A percentile compares a stretch with the other conserved stretches of the same genome.
Evolutionary conservation across 2,888 invertebrate genomes (phyloP).

Genomic region (Melipona beecheii): DNA sequence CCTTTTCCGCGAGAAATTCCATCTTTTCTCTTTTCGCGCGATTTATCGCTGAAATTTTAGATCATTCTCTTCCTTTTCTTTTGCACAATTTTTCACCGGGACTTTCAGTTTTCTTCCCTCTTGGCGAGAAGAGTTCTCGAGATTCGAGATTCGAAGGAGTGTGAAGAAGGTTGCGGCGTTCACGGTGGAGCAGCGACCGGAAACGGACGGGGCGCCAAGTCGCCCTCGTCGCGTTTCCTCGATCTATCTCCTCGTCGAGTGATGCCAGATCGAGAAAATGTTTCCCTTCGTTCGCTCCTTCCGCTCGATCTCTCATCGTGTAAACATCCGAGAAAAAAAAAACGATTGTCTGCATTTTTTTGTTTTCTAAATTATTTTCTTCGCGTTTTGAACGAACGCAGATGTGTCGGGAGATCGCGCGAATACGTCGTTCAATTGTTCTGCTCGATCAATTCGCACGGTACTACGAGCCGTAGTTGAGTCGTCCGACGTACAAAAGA

Average conservation of each 20-base stretch:
- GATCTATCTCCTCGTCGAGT: constrained; percentile 41
- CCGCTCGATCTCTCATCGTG: not conserved
- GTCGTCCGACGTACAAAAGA: constrained; percentile 36
- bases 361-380: not conserved
- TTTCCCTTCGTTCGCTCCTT: not conserved
- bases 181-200: constrained; percentile 42
- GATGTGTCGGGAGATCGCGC: not conserved
- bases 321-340: constrained; percentile 58
- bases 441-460: not conserved
- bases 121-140: not conserved
- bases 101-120: not conserved
- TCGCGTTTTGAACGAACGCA: not conserved
- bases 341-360: not conserved
- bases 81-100: not conserved
- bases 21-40: not conserved
- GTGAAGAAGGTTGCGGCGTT: constrained; percentile 6
- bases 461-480: not conserved
- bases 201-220: constrained; percentile 19
- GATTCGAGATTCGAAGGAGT: not conserved
- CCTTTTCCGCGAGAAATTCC: not conserved
- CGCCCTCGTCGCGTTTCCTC: constrained; percentile 24
- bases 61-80: not conserved
- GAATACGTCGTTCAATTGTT: not conserved
- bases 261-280: constrained; percentile 56
- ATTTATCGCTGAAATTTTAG: not conserved